Base-by-base conservation (phyloP, 2,888 invertebrate species). In the Pachycephus smyrnensis region DNA sequence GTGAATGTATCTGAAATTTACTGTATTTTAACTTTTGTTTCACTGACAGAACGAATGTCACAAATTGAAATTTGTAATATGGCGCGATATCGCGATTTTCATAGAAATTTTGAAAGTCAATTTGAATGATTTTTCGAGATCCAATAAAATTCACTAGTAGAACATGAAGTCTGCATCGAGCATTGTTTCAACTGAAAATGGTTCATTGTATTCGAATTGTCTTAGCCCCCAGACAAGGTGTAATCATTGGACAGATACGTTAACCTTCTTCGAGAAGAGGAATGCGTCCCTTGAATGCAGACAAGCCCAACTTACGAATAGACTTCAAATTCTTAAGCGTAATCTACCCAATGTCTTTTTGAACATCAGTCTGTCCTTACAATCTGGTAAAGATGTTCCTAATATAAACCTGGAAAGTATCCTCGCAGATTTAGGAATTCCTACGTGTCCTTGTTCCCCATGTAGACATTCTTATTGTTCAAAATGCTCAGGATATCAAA, bases 201-300 rank as follows among this genome's bases (percentile, higher is more conserved):
- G 55, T 55, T 55, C 55, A 55, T 23, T 15, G 55, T 55, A 55
- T 55, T 55, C 23, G 55, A 55, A 23, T 9, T 23, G 23, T 1
- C 55, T 23, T 55, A 9, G 55, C 55, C 9, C 55, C 2, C 55
- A 23, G 23, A 55, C 71, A 33, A 71, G 71, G 3, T 11, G 71
- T 6, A 75, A 33, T 40, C 33, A 77, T 12, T 77, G 77, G 77
- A 55, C 33, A 40, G 71, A 75, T 40, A 75, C 75, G 15, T 69
- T 77, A 11, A 75, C 30, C 69, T 69, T 31, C 31, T 77, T 74
- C 36, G 71, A 75, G 35, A 75, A 69, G 12, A 75, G 75, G 40
- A 77, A 77, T 15, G 77, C 75, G 15, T 75, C 75, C 15, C 68
- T 77, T 31, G 75, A 77, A 68, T 35, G 71, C 30, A 74, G 77